A percentile compares a stretch with the other conserved stretches of the same genome.
These are phyloP conservation scores for Mystacornis crossleyi DNA, from an alignment of 2,113 vertebrate species.

Conservation along the genomic window DNA sequence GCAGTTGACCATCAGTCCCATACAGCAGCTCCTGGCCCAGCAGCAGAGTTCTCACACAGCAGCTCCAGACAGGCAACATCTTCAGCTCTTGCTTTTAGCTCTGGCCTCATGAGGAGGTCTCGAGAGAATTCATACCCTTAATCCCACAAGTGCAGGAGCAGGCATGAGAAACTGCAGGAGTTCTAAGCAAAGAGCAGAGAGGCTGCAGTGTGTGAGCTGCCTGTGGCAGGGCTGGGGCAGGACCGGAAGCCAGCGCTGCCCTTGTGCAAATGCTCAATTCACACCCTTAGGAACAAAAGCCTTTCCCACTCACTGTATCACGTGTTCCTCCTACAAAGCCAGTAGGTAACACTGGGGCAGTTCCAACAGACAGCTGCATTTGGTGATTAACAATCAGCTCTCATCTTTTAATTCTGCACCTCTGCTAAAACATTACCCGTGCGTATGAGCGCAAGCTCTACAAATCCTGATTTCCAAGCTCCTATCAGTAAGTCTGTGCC, in stretches of 20 bases:
- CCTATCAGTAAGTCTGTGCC: background rate
- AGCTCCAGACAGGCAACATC: background rate
- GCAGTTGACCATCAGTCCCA: background rate
- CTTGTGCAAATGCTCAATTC: background rate
- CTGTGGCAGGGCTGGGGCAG: too few relatives aligned
- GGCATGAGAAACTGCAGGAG: background rate
- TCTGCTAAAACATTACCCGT: background rate
- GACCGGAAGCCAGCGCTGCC: fast-evolving
- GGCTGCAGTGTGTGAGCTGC: background rate
- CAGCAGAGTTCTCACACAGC: background rate
- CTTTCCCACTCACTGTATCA: background rate
- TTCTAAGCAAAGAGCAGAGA: background rate
- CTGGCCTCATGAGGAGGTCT: background rate
- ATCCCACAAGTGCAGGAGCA: background rate
- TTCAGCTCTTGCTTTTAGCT: background rate
- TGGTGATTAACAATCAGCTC: background rate
- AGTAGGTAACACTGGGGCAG: background rate
- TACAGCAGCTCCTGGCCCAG: background rate
- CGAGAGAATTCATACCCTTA: background rate
- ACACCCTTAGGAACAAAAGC: background rate
- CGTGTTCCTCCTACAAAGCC: background rate
- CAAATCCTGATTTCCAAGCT: background rate
- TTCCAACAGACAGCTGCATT: background rate
- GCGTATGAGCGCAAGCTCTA: background rate
- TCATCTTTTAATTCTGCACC: background rate